Evolutionary conservation across 2,888 invertebrate genomes (phyloP).

Genomic region (Autographa pulchrina): DNA sequence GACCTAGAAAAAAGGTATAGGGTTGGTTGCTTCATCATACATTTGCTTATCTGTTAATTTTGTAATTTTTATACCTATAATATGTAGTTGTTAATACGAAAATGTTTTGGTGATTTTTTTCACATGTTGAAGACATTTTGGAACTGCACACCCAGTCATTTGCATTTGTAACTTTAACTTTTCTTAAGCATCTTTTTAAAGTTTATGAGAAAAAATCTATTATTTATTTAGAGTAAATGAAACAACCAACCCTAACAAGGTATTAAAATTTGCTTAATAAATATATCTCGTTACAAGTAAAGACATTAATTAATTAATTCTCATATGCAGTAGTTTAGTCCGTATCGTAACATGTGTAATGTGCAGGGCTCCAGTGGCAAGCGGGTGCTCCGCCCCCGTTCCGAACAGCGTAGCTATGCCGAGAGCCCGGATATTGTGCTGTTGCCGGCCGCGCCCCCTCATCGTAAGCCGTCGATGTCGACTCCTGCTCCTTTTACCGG

Average conservation of each 20-base stretch:
- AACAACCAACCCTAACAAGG: too few species aligned
- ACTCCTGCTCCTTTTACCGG: conserved; percentile 78
- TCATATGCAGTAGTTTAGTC: neutral
- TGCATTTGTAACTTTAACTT: too few species aligned
- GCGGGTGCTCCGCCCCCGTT: conserved; percentile 94
- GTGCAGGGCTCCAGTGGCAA: conserved; percentile 85
- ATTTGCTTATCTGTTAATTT: neutral
- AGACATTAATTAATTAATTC: neutral
- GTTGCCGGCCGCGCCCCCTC: conserved; percentile 89
- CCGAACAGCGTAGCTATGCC: conserved; percentile 95
- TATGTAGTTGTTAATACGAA: neutral
- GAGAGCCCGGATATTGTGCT: conserved; percentile 94
- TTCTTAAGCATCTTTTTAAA: too few species aligned
- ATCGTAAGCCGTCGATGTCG: conserved; percentile 75
- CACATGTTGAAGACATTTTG: too few species aligned
- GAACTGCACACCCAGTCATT: too few species aligned
- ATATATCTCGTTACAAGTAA: neutral
- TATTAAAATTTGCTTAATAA: neutral
- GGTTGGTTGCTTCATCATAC: neutral
- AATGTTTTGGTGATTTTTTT: neutral
- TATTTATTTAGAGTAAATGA: too few species aligned
- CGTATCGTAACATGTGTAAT: conserved; percentile 8
- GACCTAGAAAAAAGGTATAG: neutral
- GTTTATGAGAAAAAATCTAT: too few species aligned
- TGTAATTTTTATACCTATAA: too few species aligned